Evolutionary conservation across 2,888 invertebrate genomes (phyloP).

Genomic region (Papilio demoleus): DNA sequence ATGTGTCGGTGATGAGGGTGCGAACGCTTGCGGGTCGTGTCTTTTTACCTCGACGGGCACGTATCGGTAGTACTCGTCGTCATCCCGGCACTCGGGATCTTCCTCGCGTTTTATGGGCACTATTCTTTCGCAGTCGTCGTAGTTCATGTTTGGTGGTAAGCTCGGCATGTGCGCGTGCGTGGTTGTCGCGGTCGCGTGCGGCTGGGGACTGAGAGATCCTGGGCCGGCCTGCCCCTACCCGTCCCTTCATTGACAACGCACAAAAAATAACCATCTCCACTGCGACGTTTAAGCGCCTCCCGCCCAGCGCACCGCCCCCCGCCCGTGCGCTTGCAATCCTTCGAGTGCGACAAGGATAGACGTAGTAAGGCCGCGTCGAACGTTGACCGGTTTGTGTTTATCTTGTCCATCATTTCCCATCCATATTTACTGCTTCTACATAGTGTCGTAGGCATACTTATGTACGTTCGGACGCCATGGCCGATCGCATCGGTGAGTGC

Average conservation of each 20-base stretch:
- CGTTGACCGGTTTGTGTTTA: slow-evolving; percentile 72
- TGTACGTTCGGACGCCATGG: slow-evolving; percentile 66
- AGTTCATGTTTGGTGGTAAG: slow-evolving; percentile 66
- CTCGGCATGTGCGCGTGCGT: slow-evolving; percentile 55
- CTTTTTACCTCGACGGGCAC: slow-evolving; percentile 67
- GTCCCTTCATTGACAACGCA: slow-evolving; percentile 81
- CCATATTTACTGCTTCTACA: slow-evolving; percentile 63
- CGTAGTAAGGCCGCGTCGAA: slow-evolving; percentile 56
- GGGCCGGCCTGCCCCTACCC: slow-evolving; percentile 73
- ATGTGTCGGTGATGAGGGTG: slow-evolving; percentile 70
- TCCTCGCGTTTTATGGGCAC: slow-evolving; percentile 75
- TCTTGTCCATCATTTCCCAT: slow-evolving; percentile 76
- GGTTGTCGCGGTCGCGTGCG: slow-evolving; percentile 65
- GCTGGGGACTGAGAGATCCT: slow-evolving; percentile 60
- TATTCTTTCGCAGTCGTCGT: slow-evolving; percentile 68
- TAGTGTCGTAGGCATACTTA: slow-evolving; percentile 55
- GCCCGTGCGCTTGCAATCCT: slow-evolving; percentile 49
- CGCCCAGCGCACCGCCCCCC: slow-evolving; percentile 60
- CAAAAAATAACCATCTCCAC: slow-evolving; percentile 79
- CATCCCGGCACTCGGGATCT: slow-evolving; percentile 68
- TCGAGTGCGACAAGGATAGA: slow-evolving; percentile 63
- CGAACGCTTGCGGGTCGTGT: slow-evolving; percentile 63
- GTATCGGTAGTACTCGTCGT: slow-evolving; percentile 75
- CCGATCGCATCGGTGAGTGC: slow-evolving; percentile 69
- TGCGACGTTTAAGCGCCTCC: slow-evolving; percentile 56